A percentile compares a stretch with the other conserved stretches of the same genome.
phyloP scores from a whole-genome alignment of 2,888 invertebrate species.

The Tetranychus truncatus region DNA sequence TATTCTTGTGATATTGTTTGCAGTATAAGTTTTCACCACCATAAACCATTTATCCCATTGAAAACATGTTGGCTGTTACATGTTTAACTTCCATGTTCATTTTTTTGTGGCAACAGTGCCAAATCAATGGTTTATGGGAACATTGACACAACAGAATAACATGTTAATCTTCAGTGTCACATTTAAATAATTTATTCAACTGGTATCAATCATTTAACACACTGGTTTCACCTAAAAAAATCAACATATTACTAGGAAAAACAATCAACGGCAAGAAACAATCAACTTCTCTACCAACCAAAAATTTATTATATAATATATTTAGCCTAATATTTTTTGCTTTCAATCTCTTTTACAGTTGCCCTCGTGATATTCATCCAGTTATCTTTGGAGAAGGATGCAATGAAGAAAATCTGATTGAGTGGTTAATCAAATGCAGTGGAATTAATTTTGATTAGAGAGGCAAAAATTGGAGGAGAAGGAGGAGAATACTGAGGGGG shows the following conservation, averaged over 20 bases:
- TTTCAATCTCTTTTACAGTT: neutral
- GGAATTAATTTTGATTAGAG: neutral
- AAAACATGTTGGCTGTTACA: neutral
- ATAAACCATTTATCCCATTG: neutral
- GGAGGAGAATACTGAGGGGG: neutral
- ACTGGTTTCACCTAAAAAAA: neutral
- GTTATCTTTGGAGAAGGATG: neutral
- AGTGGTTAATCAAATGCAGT: neutral
- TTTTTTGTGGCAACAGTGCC: neutral
- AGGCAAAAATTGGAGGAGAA: neutral
- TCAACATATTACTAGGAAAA: neutral
- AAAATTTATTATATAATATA: neutral
- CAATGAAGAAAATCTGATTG: neutral
- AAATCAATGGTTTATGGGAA: neutral
- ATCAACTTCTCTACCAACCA: neutral
- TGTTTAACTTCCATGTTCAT: neutral
- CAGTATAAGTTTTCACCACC: neutral
- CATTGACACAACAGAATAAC: neutral
- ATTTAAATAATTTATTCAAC: neutral
- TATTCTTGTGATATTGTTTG: conserved; percentile 6
- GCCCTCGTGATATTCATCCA: too few species aligned
- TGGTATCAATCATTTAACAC: neutral
- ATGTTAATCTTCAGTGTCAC: neutral
- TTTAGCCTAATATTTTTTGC: neutral
- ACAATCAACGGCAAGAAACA: neutral